Evolutionary conservation across 2,113 vertebrate genomes (phyloP), one percentile per base, ranked within the genome.

Genomic region (Zosterops borbonicus): DNA sequence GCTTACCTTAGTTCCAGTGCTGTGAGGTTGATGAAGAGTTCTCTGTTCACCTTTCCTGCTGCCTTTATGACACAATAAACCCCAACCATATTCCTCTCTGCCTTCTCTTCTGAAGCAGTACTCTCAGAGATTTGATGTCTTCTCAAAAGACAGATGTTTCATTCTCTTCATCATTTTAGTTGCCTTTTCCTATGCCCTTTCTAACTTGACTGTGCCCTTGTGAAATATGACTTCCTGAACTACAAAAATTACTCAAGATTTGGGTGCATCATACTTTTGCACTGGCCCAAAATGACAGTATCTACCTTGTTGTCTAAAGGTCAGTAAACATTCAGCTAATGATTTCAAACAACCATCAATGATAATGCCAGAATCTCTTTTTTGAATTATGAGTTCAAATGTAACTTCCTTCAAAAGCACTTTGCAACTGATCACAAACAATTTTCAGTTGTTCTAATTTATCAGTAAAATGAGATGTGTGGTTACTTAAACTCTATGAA

Each of bases 211-310:
- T 46, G 21, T 65, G 37, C 31, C n/a, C 47, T 78, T 92, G 28
- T 21, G n/a, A 87, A 58, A 44, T 44, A 29, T 1, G 20, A 31
- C 42, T 76, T 41, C 28, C 12, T 0, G 0, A 76, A 58, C 35
- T 41, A 77, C 25, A 63, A 6, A 59, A 71, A 69, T 73, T 53
- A 24, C n/a, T 83, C 42, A 52, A 41, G 37, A 11, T 47, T 58
- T 49, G 37, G 6, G 24, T 53, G 12, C 16, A 44, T 12, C 4
- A 3, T 55, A 31, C 28, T 82, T 90, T 60, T 55, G 33, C 39
- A 15, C 33, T 2, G 3, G 59, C 41, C 90, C n/a, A 73, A 76
- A 59, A 74, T 46, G 5, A 65, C 28, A 60, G 22, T 19, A 9
- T 59, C 23, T 79, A 20, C 47, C 18, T 70, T 65, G 28, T 68